Conservation (phyloP, 2,113 vertebrate genomes). For the Eulacestoma nigropectus region DNA sequence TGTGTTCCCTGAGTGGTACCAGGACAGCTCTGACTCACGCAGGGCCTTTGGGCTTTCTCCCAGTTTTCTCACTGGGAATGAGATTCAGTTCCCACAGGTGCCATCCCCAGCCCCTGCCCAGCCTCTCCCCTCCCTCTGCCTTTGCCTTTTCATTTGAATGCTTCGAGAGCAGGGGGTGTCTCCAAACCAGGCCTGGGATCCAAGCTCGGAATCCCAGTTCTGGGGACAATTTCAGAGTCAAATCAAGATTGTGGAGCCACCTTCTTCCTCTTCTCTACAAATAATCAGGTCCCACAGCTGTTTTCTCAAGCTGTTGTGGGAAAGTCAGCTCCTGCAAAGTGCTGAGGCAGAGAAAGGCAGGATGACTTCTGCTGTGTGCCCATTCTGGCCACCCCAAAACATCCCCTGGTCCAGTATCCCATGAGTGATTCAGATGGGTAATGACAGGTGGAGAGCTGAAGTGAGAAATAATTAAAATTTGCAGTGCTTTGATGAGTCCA, state of each 20-base stretch:
- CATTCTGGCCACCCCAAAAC: background rate
- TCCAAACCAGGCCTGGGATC: background rate
- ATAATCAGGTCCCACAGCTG: background rate
- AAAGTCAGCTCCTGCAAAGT: conserved; percentile 2
- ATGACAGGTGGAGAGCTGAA: background rate
- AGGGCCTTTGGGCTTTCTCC: background rate
- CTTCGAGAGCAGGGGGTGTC: background rate
- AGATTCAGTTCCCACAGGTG: conserved; percentile 3
- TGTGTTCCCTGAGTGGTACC: background rate
- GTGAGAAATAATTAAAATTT: conserved; percentile 21
- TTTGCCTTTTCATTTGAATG: background rate
- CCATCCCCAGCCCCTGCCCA: background rate
- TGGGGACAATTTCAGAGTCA: conserved; percentile 37
- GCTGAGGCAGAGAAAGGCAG: conserved; percentile 13
- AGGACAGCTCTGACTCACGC: background rate
- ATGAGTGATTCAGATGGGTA: background rate
- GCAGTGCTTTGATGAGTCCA: background rate
- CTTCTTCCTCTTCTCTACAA: background rate
- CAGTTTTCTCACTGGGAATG: background rate
- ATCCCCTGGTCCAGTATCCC: background rate
- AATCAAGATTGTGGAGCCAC: background rate
- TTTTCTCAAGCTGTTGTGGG: background rate
- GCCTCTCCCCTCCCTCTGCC: background rate
- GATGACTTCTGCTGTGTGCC: background rate
- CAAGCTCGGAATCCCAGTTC: background rate